These are phyloP conservation scores for Limanda limanda DNA, from an alignment of 2,113 vertebrate species.

Conservation along the genomic window DNA sequence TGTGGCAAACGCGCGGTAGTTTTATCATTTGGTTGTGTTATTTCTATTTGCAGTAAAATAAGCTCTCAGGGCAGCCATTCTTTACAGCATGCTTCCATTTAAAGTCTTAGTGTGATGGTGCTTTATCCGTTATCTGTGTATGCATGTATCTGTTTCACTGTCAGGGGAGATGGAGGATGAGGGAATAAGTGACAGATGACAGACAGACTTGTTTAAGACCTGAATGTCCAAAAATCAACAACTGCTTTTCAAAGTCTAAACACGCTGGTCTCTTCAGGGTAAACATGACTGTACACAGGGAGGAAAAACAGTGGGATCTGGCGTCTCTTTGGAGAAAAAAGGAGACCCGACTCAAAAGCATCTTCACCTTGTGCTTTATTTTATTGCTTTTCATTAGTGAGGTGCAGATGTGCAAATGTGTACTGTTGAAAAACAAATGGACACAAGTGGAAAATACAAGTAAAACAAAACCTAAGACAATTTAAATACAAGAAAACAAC, in stretches of 20 bases:
- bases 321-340: too few relatives aligned
- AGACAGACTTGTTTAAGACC: slow-evolving; percentile 25
- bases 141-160: slow-evolving; percentile 5
- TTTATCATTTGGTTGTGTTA: background rate
- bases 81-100: background rate
- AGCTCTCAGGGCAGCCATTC: background rate
- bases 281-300: background rate
- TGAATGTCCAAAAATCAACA: slow-evolving; percentile 30
- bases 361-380: too few relatives aligned
- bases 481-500: too few relatives aligned
- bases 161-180: slow-evolving; percentile 1
- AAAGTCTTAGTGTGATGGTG: background rate
- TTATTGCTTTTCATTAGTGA: too few relatives aligned
- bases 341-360: too few relatives aligned
- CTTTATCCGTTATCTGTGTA: background rate
- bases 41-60: background rate
- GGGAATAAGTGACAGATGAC: slow-evolving; percentile 42
- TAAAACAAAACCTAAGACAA: too few relatives aligned
- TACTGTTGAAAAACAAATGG: too few relatives aligned
- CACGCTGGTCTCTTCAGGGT: background rate
- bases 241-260: background rate
- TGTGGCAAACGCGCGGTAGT: background rate
- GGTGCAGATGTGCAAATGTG: too few relatives aligned
- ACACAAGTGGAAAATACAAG: too few relatives aligned
- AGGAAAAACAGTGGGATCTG: background rate